Conservation (phyloP, 2,888 invertebrate species). For the Rhagonycha lutea region DNA sequence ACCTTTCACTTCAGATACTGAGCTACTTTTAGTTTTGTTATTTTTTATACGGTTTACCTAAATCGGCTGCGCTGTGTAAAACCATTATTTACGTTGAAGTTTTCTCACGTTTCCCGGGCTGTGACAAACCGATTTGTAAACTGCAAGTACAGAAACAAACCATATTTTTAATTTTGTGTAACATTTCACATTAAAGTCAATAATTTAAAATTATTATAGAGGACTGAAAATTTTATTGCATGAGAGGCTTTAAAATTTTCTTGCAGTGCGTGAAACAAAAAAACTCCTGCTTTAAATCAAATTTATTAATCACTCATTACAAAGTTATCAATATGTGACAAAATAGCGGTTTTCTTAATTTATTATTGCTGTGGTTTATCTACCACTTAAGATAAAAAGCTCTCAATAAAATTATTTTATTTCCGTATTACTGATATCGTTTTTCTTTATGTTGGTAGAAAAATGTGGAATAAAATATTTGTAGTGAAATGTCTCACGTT, state of each 20-base stretch:
- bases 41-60: too few species aligned
- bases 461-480: background rate
- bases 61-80: background rate
- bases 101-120: background rate
- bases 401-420: background rate
- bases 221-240: background rate
- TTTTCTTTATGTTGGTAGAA: background rate
- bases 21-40: too few species aligned
- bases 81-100: background rate
- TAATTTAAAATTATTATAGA: background rate
- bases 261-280: background rate
- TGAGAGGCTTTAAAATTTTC: background rate
- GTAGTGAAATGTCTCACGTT: background rate
- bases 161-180: background rate
- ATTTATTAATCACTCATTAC: background rate
- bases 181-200: background rate
- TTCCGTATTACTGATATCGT: background rate
- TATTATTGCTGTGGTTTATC: background rate
- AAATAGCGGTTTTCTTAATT: background rate
- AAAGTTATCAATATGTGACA: background rate
- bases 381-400: background rate
- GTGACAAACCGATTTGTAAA: background rate
- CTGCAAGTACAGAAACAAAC: background rate
- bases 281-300: background rate
- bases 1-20: too few species aligned